A percentile compares a stretch with the other conserved stretches of the same genome.
These are phyloP conservation scores for Palythoa caribaeorum DNA, from an alignment of 92 coral and sea anemone species.

Conservation along the genomic window DNA sequence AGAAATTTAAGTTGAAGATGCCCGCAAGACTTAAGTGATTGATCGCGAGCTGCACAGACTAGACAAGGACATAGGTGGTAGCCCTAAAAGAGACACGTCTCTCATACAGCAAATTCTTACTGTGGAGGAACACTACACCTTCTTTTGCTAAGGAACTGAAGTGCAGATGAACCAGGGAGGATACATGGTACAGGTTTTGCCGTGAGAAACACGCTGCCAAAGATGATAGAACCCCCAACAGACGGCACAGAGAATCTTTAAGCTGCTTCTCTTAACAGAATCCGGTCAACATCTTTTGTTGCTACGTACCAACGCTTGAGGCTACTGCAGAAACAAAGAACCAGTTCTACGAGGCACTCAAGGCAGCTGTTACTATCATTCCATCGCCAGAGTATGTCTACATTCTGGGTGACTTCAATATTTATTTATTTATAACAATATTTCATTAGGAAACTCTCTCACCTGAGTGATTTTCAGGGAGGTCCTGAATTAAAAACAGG, in stretches of 20 bases:
- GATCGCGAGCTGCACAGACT: constrained; percentile 46
- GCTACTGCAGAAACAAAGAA: constrained; percentile 54
- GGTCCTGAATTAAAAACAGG: background rate
- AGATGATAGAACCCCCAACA: background rate
- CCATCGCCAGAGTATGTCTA: constrained; percentile 45
- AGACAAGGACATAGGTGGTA: constrained; percentile 16
- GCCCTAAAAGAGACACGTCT: constrained; percentile 64
- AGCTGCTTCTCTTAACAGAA: background rate
- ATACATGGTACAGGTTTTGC: background rate
- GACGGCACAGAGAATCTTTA: background rate
- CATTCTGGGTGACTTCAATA: constrained; percentile 62
- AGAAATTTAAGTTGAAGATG: no score
- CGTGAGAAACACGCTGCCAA: background rate
- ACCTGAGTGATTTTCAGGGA: no score
- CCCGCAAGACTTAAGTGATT: background rate
- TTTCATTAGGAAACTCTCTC: no score
- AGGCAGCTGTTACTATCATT: constrained; percentile 35
- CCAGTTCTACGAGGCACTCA: constrained; percentile 58
- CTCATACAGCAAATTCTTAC: constrained; percentile 47
- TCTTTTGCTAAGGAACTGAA: background rate
- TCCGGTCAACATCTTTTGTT: constrained; percentile 8
- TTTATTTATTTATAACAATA: no score
- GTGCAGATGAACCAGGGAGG: background rate
- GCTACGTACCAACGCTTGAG: constrained; percentile 58
- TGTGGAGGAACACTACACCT: constrained; percentile 48